Conservation (phyloP, 2,888 invertebrate species). For the Entomobrya multifasciata region DNA sequence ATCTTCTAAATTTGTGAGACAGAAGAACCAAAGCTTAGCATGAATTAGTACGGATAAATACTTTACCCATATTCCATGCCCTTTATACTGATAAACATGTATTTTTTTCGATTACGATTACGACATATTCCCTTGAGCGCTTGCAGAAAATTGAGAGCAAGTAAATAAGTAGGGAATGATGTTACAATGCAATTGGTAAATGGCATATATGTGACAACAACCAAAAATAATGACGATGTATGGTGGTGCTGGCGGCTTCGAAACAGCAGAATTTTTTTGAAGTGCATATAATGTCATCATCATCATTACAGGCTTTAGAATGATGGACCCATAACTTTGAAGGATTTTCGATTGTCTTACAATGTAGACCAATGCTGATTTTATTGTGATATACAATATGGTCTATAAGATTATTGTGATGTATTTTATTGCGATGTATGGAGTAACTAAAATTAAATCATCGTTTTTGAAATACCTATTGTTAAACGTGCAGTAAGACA, state of each 20-base stretch:
- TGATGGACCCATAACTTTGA: not conserved
- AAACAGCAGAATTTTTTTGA: slow-evolving; percentile 43
- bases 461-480: slow-evolving; percentile 3
- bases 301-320: no score
- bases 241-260: slow-evolving; percentile 37
- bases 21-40: no score
- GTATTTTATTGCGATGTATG: not conserved
- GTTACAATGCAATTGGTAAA: not conserved
- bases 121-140: slow-evolving; percentile 48
- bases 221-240: slow-evolving; percentile 6
- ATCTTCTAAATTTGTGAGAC: slow-evolving; percentile 9
- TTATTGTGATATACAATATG: not conserved
- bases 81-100: not conserved
- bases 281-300: not conserved
- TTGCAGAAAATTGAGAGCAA: slow-evolving; percentile 59
- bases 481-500: not conserved
- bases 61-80: no score
- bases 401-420: not conserved
- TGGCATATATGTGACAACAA: not conserved
- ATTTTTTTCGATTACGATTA: slow-evolving; percentile 45
- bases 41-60: no score
- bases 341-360: slow-evolving; percentile 1
- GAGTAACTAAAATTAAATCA: not conserved
- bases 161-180: slow-evolving; percentile 12
- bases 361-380: not conserved